Base-by-base conservation (phyloP, 2,888 invertebrate species). In the Drosophila meridionalis region DNA sequence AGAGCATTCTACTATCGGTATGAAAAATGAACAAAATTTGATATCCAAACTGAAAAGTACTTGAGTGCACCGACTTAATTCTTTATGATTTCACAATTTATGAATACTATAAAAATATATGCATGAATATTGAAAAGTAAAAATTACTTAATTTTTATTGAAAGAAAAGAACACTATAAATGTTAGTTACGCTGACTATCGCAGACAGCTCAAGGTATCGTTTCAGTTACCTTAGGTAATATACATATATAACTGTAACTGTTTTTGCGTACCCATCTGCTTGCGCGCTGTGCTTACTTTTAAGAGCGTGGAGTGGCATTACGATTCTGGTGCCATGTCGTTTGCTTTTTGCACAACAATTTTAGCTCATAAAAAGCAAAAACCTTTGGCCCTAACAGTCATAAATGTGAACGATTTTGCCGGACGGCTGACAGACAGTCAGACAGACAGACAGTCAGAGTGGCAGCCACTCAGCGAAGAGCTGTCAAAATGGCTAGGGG, bases 311-410 rank as follows among this genome's bases (percentile, higher is more conserved):
- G 52, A n/a, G 32, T 59, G 78, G 64, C 70, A 73, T 58, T 72
- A 69, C 69, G 50, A 73, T 66, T 80, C 69, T 67, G 52, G 38
- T 58, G 58, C 40, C 64, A 70, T 70, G 75, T 78, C 67, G 66
- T 75, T 80, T 67, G 69, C 59, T 65, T 73, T 74, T 64, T 64
- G 77, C 73, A 68, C 76, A 72, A 77, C 69, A 77, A 64, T 69
- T 79, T 73, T 34, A 55, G 69, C 55, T 45, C 82, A 69, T 83
- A 83, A 79, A 83, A 82, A 70, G 69, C 68, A 67, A 75, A 81
- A 78, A 83, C 82, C 82, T 83, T 83, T 83, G 85, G 82, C 85
- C 82, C 82, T 80, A 65, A 64, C 71, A 82, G 82, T 73, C 84
- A 78, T 82, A 82, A 82, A 82, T 84, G 82, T 67, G 78, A 80